phyloP scores from a whole-genome alignment of 2,797 vertebrate genomes.

The Kryptolebias ocellatus region DNA sequence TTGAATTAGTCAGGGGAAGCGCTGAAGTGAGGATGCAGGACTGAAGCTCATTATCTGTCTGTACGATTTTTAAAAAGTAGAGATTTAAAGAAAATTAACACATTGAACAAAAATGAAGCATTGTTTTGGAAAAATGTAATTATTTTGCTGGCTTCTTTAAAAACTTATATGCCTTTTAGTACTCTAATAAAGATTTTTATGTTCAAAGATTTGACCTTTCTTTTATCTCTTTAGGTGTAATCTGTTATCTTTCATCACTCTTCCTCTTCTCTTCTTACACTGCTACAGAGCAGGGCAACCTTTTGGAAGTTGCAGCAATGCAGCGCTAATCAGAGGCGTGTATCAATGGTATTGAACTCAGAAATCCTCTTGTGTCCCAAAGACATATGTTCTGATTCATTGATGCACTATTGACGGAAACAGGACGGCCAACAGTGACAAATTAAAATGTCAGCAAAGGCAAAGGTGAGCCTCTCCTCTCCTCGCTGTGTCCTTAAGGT shows the following conservation, averaged over 20 bases:
- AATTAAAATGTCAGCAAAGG: slow-evolving; percentile 82
- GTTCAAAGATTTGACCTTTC: slow-evolving; percentile 50
- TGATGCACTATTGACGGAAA: slow-evolving; percentile 73
- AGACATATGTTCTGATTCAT: slow-evolving; percentile 76
- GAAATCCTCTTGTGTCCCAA: slow-evolving; percentile 66
- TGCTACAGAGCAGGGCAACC: slow-evolving; percentile 8
- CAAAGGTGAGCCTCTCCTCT: slow-evolving; percentile 75
- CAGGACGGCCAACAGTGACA: slow-evolving; percentile 73
- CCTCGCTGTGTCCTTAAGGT: slow-evolving; percentile 64
- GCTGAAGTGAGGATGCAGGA: slow-evolving; percentile 7
- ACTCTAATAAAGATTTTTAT: slow-evolving; percentile 39
- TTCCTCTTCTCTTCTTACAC: slow-evolving; percentile 27
- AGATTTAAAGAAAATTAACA: slow-evolving; percentile 35
- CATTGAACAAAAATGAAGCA: slow-evolving; percentile 30
- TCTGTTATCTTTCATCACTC: slow-evolving; percentile 14
- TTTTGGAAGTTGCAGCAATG: slow-evolving; percentile 35
- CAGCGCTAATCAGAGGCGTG: slow-evolving; percentile 66
- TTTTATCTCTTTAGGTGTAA: slow-evolving; percentile 33
- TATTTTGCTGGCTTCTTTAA: slow-evolving; percentile 30
- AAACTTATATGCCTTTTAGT: slow-evolving; percentile 20
- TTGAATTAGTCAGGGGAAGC: slow-evolving; percentile 6
- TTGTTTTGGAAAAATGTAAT: slow-evolving; percentile 34
- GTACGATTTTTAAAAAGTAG: slow-evolving; percentile 18
- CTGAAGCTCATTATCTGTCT: slow-evolving; percentile 8
- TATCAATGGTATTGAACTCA: slow-evolving; percentile 73